A percentile compares a stretch with the other conserved stretches of the same genome.
These are phyloP conservation scores for Semibalanus balanoides DNA, from an alignment of 1,140 invertebrate genomes.

Conservation along the genomic window DNA sequence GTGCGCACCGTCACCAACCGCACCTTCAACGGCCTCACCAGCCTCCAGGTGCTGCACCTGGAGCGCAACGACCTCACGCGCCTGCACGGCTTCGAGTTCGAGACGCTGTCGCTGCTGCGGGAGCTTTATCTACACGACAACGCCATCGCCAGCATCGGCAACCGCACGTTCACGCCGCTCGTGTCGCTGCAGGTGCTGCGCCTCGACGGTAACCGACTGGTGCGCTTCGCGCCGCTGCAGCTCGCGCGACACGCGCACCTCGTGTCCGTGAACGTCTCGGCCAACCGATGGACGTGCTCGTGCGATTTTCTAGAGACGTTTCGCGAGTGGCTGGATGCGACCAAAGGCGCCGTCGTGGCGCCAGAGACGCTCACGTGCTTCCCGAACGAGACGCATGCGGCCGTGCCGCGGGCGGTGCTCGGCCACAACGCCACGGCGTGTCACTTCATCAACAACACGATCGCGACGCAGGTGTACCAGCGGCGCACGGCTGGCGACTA, in stretches of 20 bases:
- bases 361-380: slow-evolving; percentile 33
- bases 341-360: slow-evolving; percentile 36
- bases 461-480: slow-evolving; percentile 5
- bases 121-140: slow-evolving; percentile 82
- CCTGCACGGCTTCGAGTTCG: slow-evolving; percentile 78
- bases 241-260: slow-evolving; percentile 54
- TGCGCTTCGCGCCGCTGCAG: slow-evolving; percentile 69
- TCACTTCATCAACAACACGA: slow-evolving; percentile 14
- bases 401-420: slow-evolving; percentile 64
- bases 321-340: slow-evolving; percentile 59
- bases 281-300: slow-evolving; percentile 76
- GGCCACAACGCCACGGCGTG: slow-evolving; percentile 25
- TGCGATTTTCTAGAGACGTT: slow-evolving; percentile 77
- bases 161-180: slow-evolving; percentile 60
- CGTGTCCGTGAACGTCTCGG: slow-evolving; percentile 51
- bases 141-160: slow-evolving; percentile 56
- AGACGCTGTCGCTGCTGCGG: slow-evolving; percentile 57
- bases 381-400: slow-evolving; percentile 50
- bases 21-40: slow-evolving; percentile 75
- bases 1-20: slow-evolving; percentile 77
- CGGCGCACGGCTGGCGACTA: slow-evolving; percentile 26
- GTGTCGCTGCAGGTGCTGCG: slow-evolving; percentile 61
- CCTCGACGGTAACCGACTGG: slow-evolving; percentile 67
- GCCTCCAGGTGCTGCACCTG: slow-evolving; percentile 64
- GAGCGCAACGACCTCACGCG: slow-evolving; percentile 65